These are phyloP conservation scores for Salvelinus sp. DNA, from an alignment of 2,113 vertebrate genomes.

Conservation along the genomic window DNA sequence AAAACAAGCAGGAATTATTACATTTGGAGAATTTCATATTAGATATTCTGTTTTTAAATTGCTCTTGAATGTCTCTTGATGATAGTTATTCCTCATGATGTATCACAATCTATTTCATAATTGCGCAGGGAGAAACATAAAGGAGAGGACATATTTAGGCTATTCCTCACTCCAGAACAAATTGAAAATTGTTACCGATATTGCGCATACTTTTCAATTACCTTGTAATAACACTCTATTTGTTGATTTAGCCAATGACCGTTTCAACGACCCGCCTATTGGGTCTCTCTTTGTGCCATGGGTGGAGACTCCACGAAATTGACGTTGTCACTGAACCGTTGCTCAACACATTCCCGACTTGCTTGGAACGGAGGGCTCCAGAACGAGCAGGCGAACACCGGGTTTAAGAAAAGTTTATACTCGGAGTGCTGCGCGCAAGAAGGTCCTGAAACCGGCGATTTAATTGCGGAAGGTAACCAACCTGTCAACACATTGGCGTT, in stretches of 20 bases:
- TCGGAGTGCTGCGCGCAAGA: constrained; percentile 9
- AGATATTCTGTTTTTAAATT: too few relatives aligned
- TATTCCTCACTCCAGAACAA: background rate
- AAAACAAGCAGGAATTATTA: too few relatives aligned
- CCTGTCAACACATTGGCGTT: background rate
- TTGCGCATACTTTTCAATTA: background rate
- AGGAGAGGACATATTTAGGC: too few relatives aligned
- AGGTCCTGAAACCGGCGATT: constrained; percentile 22
- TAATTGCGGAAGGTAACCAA: constrained; percentile 29
- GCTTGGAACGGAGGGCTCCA: constrained; percentile 5
- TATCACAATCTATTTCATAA: background rate
- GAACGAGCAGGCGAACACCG: background rate
- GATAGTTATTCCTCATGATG: too few relatives aligned
- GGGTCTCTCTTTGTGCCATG: constrained; percentile 10
- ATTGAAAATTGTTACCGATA: background rate
- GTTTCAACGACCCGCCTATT: constrained; percentile 26
- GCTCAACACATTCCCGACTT: constrained; percentile 33
- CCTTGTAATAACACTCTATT: background rate
- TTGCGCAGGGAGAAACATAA: background rate
- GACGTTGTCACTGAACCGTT: constrained; percentile 23
- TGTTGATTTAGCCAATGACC: constrained; percentile 17
- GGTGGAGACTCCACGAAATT: constrained; percentile 32
- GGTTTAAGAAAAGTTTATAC: constrained; percentile 17
- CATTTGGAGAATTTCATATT: too few relatives aligned
- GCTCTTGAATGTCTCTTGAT: too few relatives aligned